A percentile compares a stretch with the other conserved stretches of the same genome.
Evolutionary conservation across 1,140 invertebrate species (phyloP).

Genomic region (Philaenus spumarius): DNA sequence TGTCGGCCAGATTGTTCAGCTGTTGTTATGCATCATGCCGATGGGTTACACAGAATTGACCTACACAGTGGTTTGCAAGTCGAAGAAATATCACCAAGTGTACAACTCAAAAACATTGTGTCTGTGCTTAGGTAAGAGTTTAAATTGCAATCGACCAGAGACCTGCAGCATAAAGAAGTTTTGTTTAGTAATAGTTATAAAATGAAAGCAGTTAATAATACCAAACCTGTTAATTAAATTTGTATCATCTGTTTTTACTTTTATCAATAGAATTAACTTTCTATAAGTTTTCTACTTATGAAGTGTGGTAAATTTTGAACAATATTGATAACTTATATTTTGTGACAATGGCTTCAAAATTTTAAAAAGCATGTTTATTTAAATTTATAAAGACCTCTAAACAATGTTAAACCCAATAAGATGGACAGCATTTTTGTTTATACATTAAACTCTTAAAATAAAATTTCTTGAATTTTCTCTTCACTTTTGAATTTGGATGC

Average conservation of each 20-base stretch:
- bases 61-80: slow-evolving; percentile 57
- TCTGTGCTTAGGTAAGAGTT: slow-evolving; percentile 62
- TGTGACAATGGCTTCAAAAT: no score
- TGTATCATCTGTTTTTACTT: not conserved
- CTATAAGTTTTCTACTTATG: not conserved
- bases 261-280: not conserved
- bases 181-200: slow-evolving; percentile 1
- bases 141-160: not conserved
- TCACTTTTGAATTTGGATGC: no score
- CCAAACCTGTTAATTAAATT: no score
- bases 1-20: slow-evolving; percentile 57
- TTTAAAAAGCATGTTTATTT: no score
- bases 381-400: no score
- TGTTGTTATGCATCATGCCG: slow-evolving; percentile 62
- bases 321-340: no score
- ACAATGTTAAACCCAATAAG: no score
- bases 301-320: not conserved
- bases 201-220: no score
- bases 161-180: slow-evolving; percentile 5
- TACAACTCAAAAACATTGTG: slow-evolving; percentile 70
- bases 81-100: slow-evolving; percentile 71
- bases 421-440: no score
- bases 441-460: no score
- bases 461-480: no score
- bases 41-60: slow-evolving; percentile 66